Evolutionary conservation across 2,797 vertebrate species (phyloP).

Genomic region (Protosalanx chinensis): DNA sequence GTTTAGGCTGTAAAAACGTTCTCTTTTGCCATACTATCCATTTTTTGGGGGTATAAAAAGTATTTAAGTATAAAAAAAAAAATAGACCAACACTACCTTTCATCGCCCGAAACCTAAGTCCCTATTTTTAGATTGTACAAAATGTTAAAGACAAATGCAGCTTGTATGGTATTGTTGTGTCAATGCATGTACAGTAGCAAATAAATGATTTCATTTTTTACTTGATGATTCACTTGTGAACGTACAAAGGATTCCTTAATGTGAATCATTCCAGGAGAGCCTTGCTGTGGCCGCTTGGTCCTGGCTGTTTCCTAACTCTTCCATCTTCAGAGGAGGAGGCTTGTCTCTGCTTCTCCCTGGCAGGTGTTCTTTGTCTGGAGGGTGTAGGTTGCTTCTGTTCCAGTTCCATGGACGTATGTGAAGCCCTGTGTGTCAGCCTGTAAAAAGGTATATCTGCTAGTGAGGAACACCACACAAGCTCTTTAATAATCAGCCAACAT

Average conservation of each 20-base stretch:
- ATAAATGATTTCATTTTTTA: slow-evolving; percentile 53
- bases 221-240: not conserved
- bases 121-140: slow-evolving; percentile 33
- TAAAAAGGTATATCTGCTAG: too few relatives aligned
- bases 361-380: too few relatives aligned
- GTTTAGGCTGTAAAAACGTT: slow-evolving; percentile 1
- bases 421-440: too few relatives aligned
- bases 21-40: not conserved
- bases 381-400: too few relatives aligned
- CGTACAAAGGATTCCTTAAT: not conserved
- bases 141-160: slow-evolving; percentile 34
- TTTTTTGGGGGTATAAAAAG: not conserved
- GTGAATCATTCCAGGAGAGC: too few relatives aligned
- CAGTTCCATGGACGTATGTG: too few relatives aligned
- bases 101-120: slow-evolving; percentile 3
- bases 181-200: slow-evolving; percentile 56
- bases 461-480: too few relatives aligned
- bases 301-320: not conserved
- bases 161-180: slow-evolving; percentile 41
- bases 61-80: not conserved
- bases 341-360: too few relatives aligned
- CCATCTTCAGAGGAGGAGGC: too few relatives aligned
- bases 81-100: not conserved
- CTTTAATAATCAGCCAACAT: not conserved
- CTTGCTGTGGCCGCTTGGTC: not conserved